A percentile compares a stretch with the other conserved stretches of the same genome.
These are phyloP conservation scores for Rhagoletis pomonella DNA, from an alignment of 1,140 invertebrate species.

Conservation along the genomic window DNA sequence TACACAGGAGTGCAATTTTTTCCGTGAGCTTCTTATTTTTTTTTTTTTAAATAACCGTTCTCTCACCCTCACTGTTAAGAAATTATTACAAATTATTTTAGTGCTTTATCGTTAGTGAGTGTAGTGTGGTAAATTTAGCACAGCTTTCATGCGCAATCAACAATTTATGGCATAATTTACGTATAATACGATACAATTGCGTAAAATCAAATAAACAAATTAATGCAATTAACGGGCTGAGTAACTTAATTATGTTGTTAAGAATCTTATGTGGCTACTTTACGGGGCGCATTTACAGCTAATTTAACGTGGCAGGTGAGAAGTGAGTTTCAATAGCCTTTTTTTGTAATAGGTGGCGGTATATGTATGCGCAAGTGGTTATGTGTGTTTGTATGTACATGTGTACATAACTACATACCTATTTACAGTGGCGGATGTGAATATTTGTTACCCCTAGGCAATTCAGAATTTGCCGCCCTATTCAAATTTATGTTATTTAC, in stretches of 20 bases:
- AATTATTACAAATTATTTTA: no score
- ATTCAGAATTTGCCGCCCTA: no score
- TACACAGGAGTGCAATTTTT: no score
- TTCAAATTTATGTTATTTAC: no score
- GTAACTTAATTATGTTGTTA: constrained; percentile 18
- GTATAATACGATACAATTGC: neutral
- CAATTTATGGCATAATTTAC: neutral
- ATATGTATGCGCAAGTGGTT: neutral
- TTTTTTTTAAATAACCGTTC: no score
- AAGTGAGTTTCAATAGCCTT: neutral
- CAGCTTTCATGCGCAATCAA: neutral
- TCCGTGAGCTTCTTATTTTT: no score
- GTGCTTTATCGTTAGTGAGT: no score
- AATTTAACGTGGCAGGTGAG: neutral
- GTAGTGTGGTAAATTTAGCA: no score
- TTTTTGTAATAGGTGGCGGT: neutral
- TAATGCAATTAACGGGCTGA: neutral
- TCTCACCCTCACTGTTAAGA: no score
- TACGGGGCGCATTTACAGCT: neutral
- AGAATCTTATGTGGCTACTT: constrained; percentile 6
- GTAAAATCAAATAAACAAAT: neutral
- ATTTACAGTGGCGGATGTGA: neutral
- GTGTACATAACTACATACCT: neutral
- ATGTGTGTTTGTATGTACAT: no score
- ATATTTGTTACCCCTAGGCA: no score